Conservation (phyloP, 2,113 vertebrate genomes). For the Dromaius novaehollandiae region DNA sequence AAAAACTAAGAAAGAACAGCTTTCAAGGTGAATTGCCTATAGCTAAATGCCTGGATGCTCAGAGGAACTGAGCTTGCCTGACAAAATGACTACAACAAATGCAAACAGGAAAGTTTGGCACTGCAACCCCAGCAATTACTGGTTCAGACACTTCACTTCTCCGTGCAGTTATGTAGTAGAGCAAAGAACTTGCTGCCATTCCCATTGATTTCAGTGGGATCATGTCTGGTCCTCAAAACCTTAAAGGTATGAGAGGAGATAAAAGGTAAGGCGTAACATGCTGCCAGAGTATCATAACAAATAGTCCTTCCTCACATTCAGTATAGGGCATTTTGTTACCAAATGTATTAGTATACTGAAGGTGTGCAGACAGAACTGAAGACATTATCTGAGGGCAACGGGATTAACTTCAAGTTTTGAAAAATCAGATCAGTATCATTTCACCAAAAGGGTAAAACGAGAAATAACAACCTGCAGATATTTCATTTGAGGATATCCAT, state of each 20-base stretch:
- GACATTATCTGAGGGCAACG: neutral
- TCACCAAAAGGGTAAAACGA: neutral
- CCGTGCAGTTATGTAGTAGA: accelerated
- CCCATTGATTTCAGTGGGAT: neutral
- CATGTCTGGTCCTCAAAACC: neutral
- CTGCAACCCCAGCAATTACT: neutral
- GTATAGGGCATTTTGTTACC: neutral
- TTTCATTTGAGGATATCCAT: neutral
- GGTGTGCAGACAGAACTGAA: neutral
- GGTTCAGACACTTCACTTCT: neutral
- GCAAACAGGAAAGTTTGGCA: neutral
- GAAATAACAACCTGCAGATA: neutral
- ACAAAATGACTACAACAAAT: neutral
- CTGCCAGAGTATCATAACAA: neutral
- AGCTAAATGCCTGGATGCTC: neutral
- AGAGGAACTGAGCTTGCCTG: neutral
- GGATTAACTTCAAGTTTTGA: neutral
- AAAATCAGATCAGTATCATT: neutral
- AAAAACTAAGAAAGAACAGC: neutral
- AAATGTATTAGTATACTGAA: neutral
- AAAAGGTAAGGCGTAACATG: neutral
- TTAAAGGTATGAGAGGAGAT: neutral
- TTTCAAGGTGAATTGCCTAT: neutral
- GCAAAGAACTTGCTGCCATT: neutral
- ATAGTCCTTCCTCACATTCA: neutral